phyloP scores from a whole-genome alignment of 2,797 vertebrate species.

The Hyperoplus lanceolatus region DNA sequence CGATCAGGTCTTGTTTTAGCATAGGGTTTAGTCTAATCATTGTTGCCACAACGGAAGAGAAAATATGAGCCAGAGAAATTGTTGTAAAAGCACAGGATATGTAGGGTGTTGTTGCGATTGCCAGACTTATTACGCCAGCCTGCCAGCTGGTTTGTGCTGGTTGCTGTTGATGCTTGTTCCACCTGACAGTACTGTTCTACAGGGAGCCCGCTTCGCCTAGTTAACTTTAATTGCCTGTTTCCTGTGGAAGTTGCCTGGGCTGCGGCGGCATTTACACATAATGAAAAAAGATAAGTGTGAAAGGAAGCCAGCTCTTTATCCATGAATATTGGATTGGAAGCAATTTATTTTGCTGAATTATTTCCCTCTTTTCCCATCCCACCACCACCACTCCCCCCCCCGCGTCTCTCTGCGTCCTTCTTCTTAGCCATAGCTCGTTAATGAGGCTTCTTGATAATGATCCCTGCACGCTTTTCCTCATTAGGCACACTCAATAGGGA shows the following conservation, averaged over 20 bases:
- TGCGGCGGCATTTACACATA: constrained; percentile 81
- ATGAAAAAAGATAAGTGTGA: constrained; percentile 85
- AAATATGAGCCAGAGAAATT: constrained; percentile 41
- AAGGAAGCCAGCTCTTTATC: constrained; percentile 82
- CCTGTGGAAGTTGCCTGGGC: constrained; percentile 80
- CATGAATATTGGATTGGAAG: constrained; percentile 86
- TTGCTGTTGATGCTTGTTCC: constrained; percentile 78
- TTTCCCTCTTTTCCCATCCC: neutral
- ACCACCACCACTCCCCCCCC: constrained; percentile 5
- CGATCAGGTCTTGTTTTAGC: constrained; percentile 29
- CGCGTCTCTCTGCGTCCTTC: constrained; percentile 59
- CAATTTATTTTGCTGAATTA: constrained; percentile 79
- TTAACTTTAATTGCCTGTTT: constrained; percentile 86
- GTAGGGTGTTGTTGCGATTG: constrained; percentile 65
- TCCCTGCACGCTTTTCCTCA: constrained; percentile 85
- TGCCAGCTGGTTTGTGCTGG: constrained; percentile 77
- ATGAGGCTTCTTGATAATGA: constrained; percentile 87
- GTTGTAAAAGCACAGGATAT: constrained; percentile 55
- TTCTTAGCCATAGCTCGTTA: constrained; percentile 78
- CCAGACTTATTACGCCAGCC: constrained; percentile 72
- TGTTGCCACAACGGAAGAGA: constrained; percentile 27
- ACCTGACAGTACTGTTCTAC: constrained; percentile 80
- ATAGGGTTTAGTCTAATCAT: constrained; percentile 31
- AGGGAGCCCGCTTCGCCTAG: constrained; percentile 80
- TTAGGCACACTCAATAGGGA: constrained; percentile 83